These are phyloP conservation scores for Parascotia fuliginaria DNA, from an alignment of 2,888 invertebrate genomes.

Conservation along the genomic window DNA sequence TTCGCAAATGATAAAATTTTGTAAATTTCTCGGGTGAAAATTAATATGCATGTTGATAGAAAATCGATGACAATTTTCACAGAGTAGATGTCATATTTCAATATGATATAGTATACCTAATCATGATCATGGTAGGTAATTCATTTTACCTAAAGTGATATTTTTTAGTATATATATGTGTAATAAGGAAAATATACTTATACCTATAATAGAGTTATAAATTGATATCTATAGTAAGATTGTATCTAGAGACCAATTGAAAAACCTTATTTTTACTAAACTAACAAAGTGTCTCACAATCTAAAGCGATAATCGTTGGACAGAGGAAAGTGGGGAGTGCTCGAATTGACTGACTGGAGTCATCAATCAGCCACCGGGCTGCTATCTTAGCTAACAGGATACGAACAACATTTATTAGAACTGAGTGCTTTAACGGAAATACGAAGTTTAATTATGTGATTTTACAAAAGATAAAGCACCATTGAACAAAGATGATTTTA, in stretches of 20 bases:
- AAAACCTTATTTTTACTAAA: constrained; percentile 56
- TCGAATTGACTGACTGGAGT: constrained; percentile 49
- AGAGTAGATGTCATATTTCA: no score
- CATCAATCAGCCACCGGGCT: constrained; percentile 65
- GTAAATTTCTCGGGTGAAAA: no score
- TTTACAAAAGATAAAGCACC: constrained; percentile 11
- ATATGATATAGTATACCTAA: no score
- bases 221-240: no score
- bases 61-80: no score
- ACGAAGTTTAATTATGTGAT: constrained; percentile 29
- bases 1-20: no score
- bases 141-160: no score
- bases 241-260: constrained; percentile 46
- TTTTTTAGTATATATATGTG: no score
- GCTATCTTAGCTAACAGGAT: constrained; percentile 46
- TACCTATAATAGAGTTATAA: no score
- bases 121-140: no score
- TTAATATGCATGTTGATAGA: no score
- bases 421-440: constrained; percentile 27
- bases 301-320: constrained; percentile 63
- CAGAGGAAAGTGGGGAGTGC: constrained; percentile 42
- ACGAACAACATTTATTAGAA: constrained; percentile 41
- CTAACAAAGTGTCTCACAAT: constrained; percentile 66
- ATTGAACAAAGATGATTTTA: constrained; percentile 42
- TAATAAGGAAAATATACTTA: no score